Percentiles rank a stretch among this genome's conserved stretches.
Evolutionary conservation across 2,797 vertebrate genomes (phyloP).

Genomic region (Cebuella pygmaea): DNA sequence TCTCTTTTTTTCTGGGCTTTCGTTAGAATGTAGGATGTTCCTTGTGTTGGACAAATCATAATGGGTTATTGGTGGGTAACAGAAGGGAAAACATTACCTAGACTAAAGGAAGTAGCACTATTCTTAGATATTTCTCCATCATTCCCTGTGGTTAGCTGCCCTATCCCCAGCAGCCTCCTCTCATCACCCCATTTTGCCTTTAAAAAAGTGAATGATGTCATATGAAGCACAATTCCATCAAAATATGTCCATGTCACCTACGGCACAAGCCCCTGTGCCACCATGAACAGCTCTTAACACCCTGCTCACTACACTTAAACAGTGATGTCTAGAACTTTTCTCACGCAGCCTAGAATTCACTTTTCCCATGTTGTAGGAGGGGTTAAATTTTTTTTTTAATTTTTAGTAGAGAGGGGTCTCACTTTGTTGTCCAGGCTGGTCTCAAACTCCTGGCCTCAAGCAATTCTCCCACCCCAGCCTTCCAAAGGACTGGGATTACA

Average conservation of each 20-base stretch:
- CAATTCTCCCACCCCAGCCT: not conserved
- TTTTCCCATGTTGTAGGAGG: not conserved
- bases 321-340: not conserved
- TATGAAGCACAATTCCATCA: not conserved
- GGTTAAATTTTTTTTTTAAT: not conserved
- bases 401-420: not conserved
- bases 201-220: not conserved
- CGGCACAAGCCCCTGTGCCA: not conserved
- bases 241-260: not conserved
- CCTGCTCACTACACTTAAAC: not conserved
- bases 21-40: not conserved
- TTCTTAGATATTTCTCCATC: constrained; percentile 46
- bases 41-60: not conserved
- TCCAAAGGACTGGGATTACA: not conserved
- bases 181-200: constrained; percentile 35
- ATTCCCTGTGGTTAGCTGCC: not conserved
- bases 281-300: not conserved
- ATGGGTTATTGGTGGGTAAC: constrained; percentile 11
- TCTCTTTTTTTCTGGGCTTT: not conserved
- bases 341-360: not conserved
- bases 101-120: not conserved
- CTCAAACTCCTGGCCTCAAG: not conserved
- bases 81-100: not conserved
- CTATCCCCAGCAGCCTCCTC: not conserved
- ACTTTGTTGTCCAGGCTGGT: not conserved